Conservation (phyloP, 2,797 vertebrate genomes). For the Tokudaia muenninki region DNA sequence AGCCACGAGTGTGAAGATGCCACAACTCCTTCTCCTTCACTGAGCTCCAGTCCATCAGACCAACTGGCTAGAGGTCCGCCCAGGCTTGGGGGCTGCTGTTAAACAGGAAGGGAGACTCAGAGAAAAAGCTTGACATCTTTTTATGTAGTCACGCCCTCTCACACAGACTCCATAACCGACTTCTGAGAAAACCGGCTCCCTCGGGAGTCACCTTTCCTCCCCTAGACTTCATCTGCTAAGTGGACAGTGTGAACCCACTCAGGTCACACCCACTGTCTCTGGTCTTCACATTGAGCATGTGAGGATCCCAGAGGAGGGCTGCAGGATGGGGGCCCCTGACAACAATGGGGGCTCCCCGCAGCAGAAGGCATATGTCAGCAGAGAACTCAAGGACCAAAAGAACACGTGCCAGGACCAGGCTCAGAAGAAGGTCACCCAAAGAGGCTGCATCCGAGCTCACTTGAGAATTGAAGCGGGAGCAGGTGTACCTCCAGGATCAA, state of each 20-base stretch:
- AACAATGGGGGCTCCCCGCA: neutral
- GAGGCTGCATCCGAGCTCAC: neutral
- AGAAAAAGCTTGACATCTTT: neutral
- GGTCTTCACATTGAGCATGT: neutral
- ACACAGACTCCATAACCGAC: neutral
- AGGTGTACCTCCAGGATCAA: rapidly evolving
- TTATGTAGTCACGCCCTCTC: neutral
- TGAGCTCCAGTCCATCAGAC: neutral
- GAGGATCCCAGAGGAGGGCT: neutral
- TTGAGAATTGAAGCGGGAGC: neutral
- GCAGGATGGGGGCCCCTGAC: neutral
- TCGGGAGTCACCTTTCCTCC: neutral
- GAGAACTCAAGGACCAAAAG: neutral
- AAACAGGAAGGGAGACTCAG: neutral
- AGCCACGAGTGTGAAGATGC: neutral
- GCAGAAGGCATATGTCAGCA: neutral
- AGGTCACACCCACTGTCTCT: neutral
- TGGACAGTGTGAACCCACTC: neutral
- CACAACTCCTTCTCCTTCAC: neutral
- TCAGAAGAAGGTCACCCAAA: rapidly evolving
- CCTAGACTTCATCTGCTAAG: neutral
- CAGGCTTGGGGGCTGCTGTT: neutral
- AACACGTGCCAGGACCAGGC: rapidly evolving
- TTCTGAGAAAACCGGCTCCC: neutral
- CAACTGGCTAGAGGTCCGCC: neutral